Percentiles rank a stretch among this genome's conserved stretches.
Conservation (phyloP, 2,113 vertebrate species). For the Meles meles region DNA sequence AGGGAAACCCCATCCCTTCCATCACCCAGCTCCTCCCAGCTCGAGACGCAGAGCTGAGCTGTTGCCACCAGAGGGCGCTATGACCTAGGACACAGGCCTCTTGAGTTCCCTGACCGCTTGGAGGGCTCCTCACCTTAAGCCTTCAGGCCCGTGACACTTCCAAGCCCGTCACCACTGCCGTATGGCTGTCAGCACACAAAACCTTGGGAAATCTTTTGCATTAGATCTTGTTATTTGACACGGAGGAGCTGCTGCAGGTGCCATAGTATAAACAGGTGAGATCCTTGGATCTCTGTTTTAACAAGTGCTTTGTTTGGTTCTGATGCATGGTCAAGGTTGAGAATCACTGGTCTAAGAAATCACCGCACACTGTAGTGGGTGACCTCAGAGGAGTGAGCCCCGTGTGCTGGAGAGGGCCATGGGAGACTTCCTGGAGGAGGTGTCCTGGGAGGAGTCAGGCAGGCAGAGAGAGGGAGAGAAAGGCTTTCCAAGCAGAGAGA, state of each 20-base stretch:
- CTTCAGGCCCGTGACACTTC: neutral
- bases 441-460: neutral
- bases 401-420: neutral
- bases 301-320: neutral
- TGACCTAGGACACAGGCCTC: neutral
- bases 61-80: conserved; percentile 55
- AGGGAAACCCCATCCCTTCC: neutral
- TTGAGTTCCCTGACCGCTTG: accelerated
- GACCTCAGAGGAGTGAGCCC: neutral
- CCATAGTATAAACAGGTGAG: neutral
- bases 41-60: neutral
- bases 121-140: too few species aligned
- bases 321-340: neutral
- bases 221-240: neutral
- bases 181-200: neutral
- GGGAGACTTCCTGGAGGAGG: neutral
- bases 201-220: neutral
- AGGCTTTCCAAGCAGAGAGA: neutral
- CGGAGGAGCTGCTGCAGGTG: neutral
- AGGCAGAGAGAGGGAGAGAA: neutral
- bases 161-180: neutral
- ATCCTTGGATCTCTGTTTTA: neutral
- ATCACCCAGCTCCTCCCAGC: neutral
- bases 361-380: accelerated
- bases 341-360: neutral